Conservation (phyloP, 1,140 invertebrate species). For the Adelges cooleyi region DNA sequence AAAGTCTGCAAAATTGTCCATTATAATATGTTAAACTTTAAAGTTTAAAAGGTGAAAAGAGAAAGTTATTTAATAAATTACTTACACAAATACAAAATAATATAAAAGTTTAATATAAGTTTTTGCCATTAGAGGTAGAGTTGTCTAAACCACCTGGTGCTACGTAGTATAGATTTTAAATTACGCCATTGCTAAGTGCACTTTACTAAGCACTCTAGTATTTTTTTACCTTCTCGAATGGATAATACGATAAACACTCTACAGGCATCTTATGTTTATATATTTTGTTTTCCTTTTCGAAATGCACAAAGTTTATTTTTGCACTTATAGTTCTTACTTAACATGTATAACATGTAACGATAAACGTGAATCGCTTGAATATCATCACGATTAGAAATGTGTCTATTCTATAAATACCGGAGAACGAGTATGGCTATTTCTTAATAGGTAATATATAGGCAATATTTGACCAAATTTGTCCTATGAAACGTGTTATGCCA, state of each 20-base stretch:
- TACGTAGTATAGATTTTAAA: constrained; percentile 9
- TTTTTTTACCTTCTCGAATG: neutral
- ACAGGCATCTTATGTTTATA: neutral
- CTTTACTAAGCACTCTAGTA: neutral
- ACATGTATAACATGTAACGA: no score
- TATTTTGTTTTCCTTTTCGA: neutral
- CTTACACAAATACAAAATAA: neutral
- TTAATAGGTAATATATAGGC: no score
- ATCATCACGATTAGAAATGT: no score
- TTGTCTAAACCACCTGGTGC: constrained; percentile 8
- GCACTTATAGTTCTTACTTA: neutral
- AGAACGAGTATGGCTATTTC: no score
- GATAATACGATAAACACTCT: neutral
- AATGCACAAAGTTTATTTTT: no score
- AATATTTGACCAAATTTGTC: no score
- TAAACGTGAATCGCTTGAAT: no score
- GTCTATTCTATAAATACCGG: no score
- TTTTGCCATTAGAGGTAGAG: neutral
- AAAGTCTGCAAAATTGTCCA: no score
- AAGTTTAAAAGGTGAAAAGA: no score
- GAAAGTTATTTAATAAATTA: neutral
- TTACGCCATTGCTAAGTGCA: neutral
- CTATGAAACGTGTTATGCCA: no score
- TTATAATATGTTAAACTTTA: no score
- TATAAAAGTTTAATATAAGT: constrained; percentile 2